Percentiles rank a stretch among this genome's conserved stretches.
These are phyloP conservation scores for Chanos chanos DNA, from an alignment of 2,797 vertebrate genomes.

Conservation along the genomic window DNA sequence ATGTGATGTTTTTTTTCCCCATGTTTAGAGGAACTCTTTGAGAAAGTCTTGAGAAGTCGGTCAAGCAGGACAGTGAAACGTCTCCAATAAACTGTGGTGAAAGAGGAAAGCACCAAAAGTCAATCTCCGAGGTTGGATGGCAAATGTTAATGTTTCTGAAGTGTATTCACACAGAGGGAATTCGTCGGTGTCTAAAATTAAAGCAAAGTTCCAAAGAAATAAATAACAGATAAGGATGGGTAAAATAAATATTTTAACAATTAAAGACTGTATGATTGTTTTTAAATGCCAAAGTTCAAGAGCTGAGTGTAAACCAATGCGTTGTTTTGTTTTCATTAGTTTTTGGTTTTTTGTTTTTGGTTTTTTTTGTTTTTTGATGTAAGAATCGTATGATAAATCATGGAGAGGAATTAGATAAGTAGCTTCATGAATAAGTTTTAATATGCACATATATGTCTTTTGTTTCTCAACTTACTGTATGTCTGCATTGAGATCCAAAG, in stretches of 20 bases:
- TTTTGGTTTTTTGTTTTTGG: conserved; percentile 16
- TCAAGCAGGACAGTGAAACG: conserved; percentile 64
- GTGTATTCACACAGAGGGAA: conserved; percentile 14
- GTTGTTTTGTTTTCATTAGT: neutral
- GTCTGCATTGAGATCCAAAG: conserved; percentile 34
- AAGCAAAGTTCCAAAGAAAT: too few relatives aligned
- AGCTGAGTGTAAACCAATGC: conserved; percentile 8
- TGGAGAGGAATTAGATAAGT: conserved; percentile 23
- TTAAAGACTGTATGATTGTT: conserved; percentile 32
- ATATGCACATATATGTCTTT: conserved; percentile 31
- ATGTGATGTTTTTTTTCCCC: conserved; percentile 5
- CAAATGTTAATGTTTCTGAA: conserved; percentile 19
- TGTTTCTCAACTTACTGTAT: conserved; percentile 30
- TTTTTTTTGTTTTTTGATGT: conserved; percentile 31
- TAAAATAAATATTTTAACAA: conserved; percentile 17
- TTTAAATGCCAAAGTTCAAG: conserved; percentile 33
- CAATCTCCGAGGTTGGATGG: conserved; percentile 10
- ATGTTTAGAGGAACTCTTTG: conserved; percentile 65
- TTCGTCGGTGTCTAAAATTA: too few relatives aligned
- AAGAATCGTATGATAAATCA: conserved; percentile 20
- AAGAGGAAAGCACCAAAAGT: conserved; percentile 12
- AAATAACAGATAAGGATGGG: conserved; percentile 17
- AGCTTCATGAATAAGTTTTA: conserved; percentile 32
- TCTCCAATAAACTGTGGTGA: conserved; percentile 48
- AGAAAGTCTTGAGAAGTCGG: conserved; percentile 63